A percentile compares a stretch with the other conserved stretches of the same genome.
Conservation (phyloP, 2,888 invertebrate species). For the Loripinus fragilis region DNA sequence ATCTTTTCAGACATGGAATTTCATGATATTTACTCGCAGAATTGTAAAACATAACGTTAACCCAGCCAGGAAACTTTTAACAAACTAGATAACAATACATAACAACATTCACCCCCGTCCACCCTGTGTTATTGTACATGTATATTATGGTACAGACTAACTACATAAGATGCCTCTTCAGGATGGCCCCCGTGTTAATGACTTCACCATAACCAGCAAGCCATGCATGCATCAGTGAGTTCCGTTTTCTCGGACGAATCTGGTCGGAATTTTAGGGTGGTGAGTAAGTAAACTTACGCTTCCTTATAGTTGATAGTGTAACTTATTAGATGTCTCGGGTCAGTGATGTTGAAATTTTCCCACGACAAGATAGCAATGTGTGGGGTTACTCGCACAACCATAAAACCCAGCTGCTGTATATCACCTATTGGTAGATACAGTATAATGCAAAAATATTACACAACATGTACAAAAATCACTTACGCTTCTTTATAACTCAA, state of each 20-base stretch:
- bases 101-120: background rate
- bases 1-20: too few relatives aligned
- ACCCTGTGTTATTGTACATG: background rate
- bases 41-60: too few relatives aligned
- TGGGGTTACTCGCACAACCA: slow-evolving; percentile 38
- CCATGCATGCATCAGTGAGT: slow-evolving; percentile 6
- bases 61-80: too few relatives aligned
- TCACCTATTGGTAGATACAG: slow-evolving; percentile 51
- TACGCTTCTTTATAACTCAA: slow-evolving; percentile 91
- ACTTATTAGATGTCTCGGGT: slow-evolving; percentile 92
- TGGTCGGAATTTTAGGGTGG: slow-evolving; percentile 15
- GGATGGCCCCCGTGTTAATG: background rate
- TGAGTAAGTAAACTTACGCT: slow-evolving; percentile 84
- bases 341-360: slow-evolving; percentile 83
- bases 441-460: slow-evolving; percentile 17
- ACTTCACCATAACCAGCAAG: background rate
- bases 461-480: slow-evolving; percentile 62
- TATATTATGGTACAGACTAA: background rate
- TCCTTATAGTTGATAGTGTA: slow-evolving; percentile 94
- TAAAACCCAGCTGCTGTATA: slow-evolving; percentile 50
- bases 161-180: slow-evolving; percentile 14
- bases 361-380: slow-evolving; percentile 80
- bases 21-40: too few relatives aligned
- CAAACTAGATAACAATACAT: too few relatives aligned
- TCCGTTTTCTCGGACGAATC: slow-evolving; percentile 9